Evolutionary conservation across 1,140 invertebrate genomes (phyloP).

Genomic region (Drosophila erecta): DNA sequence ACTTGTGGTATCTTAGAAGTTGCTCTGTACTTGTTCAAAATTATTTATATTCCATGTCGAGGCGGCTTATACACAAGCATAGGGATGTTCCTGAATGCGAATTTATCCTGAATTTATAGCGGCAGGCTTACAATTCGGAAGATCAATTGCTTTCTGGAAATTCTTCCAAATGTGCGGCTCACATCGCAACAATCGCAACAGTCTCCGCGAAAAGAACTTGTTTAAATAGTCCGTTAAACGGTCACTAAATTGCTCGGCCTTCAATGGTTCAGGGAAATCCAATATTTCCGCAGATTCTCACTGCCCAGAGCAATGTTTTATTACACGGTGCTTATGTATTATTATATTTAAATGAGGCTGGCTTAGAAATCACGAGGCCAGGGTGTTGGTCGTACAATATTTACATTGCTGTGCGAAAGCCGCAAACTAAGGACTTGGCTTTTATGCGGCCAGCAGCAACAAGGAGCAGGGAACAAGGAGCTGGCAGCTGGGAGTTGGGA

Average conservation of each 20-base stretch:
- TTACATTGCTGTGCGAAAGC: constrained; percentile 60
- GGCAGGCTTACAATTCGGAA: too few relatives aligned
- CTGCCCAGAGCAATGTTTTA: constrained; percentile 41
- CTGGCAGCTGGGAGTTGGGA: too few relatives aligned
- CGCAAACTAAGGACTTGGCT: constrained; percentile 80
- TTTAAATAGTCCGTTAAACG: constrained; percentile 17
- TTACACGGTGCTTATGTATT: constrained; percentile 65
- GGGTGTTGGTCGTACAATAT: constrained; percentile 63
- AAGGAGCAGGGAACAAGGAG: neutral
- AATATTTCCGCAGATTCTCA: constrained; percentile 44
- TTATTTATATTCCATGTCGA: too few relatives aligned
- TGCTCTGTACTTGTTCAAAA: too few relatives aligned
- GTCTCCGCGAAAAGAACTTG: constrained; percentile 9
- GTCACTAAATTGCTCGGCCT: constrained; percentile 25
- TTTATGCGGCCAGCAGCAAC: constrained; percentile 60
- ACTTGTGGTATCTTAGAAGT: too few relatives aligned
- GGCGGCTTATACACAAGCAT: too few relatives aligned
- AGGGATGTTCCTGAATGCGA: too few relatives aligned
- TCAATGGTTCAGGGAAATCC: constrained; percentile 39
- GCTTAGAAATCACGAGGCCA: constrained; percentile 65
- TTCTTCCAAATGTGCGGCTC: neutral
- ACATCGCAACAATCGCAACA: neutral
- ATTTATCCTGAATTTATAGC: too few relatives aligned
- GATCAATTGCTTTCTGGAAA: neutral
- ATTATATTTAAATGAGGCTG: constrained; percentile 79